These are phyloP conservation scores for Oncorhynchus mykiss DNA, from an alignment of 2,113 vertebrate species.

Conservation along the genomic window DNA sequence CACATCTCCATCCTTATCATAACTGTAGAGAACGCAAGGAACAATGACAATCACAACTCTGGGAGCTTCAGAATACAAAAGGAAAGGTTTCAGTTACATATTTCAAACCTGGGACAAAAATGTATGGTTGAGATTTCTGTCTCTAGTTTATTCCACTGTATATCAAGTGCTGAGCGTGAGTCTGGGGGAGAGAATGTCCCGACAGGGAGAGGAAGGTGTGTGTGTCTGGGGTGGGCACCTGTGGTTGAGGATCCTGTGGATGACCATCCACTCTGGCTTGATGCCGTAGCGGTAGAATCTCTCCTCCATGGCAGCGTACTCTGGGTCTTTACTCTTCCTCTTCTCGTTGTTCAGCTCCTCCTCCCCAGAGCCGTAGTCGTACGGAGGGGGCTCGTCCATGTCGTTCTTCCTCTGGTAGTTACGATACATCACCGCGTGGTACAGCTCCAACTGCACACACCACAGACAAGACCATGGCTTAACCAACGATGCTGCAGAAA, in stretches of 20 bases:
- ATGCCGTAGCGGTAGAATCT: slow-evolving; percentile 95
- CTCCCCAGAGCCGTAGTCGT: slow-evolving; percentile 92
- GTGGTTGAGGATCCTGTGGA: slow-evolving; percentile 93
- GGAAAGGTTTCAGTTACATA: no score
- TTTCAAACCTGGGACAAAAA: no score
- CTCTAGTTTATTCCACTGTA: no score
- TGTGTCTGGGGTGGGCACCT: slow-evolving; percentile 72
- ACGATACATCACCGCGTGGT: slow-evolving; percentile 97
- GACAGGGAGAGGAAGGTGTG: neutral
- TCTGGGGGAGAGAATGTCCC: neutral
- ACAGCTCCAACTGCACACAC: slow-evolving; percentile 86
- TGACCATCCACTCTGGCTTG: slow-evolving; percentile 96
- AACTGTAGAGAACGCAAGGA: slow-evolving; percentile 66
- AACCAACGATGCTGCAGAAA: no score
- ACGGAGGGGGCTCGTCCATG: slow-evolving; percentile 94
- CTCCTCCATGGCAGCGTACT: slow-evolving; percentile 94
- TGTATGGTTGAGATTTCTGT: no score
- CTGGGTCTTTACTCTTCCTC: slow-evolving; percentile 90
- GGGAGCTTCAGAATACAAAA: no score
- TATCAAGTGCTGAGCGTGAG: no score
- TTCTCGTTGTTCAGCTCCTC: slow-evolving; percentile 93
- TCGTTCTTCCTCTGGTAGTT: slow-evolving; percentile 99
- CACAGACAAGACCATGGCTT: neutral
- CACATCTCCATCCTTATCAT: slow-evolving; percentile 93
- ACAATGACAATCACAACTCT: neutral